phyloP scores from a whole-genome alignment of 53 echinoderm and acorn worm species.

The Henricia sp. region DNA sequence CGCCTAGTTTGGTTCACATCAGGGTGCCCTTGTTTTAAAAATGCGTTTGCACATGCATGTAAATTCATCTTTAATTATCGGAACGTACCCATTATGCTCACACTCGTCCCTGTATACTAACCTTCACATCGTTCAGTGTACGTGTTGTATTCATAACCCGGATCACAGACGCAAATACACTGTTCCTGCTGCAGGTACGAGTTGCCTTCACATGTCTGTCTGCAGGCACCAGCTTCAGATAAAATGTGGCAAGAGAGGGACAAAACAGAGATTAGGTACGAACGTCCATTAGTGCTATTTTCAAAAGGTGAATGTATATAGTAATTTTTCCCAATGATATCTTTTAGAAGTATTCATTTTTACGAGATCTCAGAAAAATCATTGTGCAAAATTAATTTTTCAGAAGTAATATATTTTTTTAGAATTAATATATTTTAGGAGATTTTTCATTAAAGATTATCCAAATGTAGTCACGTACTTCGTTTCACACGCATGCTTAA shows the following conservation, averaged over 20 bases:
- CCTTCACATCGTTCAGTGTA: conserved; percentile 69
- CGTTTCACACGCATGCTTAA: too few relatives aligned
- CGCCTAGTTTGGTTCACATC: too few relatives aligned
- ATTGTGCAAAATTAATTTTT: not conserved
- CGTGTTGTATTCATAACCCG: conserved; percentile 61
- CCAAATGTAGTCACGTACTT: too few relatives aligned
- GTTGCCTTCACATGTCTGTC: conserved; percentile 60
- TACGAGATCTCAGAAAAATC: not conserved
- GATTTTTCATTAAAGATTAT: too few relatives aligned
- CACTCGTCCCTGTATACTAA: conserved; percentile 3
- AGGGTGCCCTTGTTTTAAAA: too few relatives aligned
- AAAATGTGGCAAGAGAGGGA: not conserved
- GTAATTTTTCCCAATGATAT: not conserved
- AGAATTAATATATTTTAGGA: not conserved
- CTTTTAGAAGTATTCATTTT: not conserved
- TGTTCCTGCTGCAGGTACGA: conserved; percentile 48
- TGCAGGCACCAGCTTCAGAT: conserved; percentile 62
- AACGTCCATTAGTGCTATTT: not conserved
- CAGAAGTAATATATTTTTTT: not conserved
- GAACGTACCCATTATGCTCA: not conserved
- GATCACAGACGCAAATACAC: conserved; percentile 72
- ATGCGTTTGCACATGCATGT: too few relatives aligned
- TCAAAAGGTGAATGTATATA: not conserved
- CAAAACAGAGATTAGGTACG: not conserved
- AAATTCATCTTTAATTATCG: too few relatives aligned